Evolutionary conservation across 2,888 invertebrate genomes (phyloP), one percentile per base, ranked within the genome.

Genomic region (Hermaeophaga mercurialis): DNA sequence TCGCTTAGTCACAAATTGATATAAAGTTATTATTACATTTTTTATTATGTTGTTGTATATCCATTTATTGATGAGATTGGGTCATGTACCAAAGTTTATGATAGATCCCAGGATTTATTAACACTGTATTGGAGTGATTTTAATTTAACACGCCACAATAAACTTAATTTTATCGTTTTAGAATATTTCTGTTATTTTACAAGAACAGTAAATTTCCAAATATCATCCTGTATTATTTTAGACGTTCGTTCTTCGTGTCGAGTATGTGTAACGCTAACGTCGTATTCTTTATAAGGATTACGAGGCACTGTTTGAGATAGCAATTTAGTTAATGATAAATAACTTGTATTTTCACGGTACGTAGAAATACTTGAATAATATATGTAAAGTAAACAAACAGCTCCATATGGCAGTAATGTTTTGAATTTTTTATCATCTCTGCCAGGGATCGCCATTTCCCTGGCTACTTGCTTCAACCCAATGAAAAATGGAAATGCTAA

Each of bases 271-370:
- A 12, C 8, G 4, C n/a, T n/a, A 24, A 24, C 9, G 44, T 44
- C 26, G 8, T 15, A n/a, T 44, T 44, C 3, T 26, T 44, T 19
- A 7, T 6, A 45, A 28, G 31, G 17, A n/a, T n/a, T n/a, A n/a
- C 17, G 4, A 1, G n/a, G 28, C 11, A 31, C 31, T 17, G 18
- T 45, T 45, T 45, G 17, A 45, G 45, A 45, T 18, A 31, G 18
- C 28, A 33, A 18, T 31, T 31, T 18, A 18, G n/a, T 45, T 31
- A 18, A 31, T 17, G 45, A 45, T 19, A 45, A 36, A 36, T 36
- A 36, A 17, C 36, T 31, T 9, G 5, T 2, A 17, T 36, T 1
- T 36, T 12, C 17, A 17, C 36, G 15, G n/a, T n/a, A 9, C 17
- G 17, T 36, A 15, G 9, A 36, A 36, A 14, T 8, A 15, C 36